Evolutionary conservation across 2,113 vertebrate genomes (phyloP).

Genomic region (Solea solea): DNA sequence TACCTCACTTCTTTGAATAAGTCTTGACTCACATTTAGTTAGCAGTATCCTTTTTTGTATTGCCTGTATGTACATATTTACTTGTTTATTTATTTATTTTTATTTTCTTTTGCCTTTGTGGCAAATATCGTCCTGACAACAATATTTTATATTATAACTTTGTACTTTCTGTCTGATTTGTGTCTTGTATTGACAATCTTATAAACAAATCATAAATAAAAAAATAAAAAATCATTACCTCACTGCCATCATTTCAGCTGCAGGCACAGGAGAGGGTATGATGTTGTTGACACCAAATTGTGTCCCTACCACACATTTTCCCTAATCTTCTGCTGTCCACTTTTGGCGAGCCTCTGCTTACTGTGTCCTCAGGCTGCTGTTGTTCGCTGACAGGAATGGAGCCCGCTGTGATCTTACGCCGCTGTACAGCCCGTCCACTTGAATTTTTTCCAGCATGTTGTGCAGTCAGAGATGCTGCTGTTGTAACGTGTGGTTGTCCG

Average conservation of each 20-base stretch:
- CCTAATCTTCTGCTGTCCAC: slow-evolving; percentile 3
- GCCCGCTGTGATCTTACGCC: not conserved
- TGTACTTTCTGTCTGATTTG: too few species aligned
- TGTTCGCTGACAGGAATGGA: slow-evolving; percentile 7
- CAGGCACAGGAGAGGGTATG: not conserved
- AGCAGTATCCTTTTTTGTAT: too few species aligned
- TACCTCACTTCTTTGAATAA: too few species aligned
- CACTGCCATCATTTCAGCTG: not conserved
- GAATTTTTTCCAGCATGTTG: not conserved
- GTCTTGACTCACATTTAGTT: too few species aligned
- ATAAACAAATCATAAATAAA: too few species aligned
- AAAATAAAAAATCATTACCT: not conserved
- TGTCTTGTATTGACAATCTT: too few species aligned
- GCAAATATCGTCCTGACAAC: too few species aligned
- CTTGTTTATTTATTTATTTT: too few species aligned
- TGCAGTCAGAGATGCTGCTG: not conserved
- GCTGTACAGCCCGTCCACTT: not conserved
- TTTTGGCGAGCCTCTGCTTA: slow-evolving; percentile 10
- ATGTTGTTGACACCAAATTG: not conserved
- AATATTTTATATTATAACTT: too few species aligned
- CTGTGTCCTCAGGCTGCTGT: slow-evolving; percentile 1
- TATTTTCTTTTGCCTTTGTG: too few species aligned
- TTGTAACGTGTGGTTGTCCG: not conserved
- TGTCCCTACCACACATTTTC: not conserved
- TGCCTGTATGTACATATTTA: too few species aligned